A percentile compares a stretch with the other conserved stretches of the same genome.
Conservation (phyloP, 2,888 invertebrate species). For the Caprella mutica region DNA sequence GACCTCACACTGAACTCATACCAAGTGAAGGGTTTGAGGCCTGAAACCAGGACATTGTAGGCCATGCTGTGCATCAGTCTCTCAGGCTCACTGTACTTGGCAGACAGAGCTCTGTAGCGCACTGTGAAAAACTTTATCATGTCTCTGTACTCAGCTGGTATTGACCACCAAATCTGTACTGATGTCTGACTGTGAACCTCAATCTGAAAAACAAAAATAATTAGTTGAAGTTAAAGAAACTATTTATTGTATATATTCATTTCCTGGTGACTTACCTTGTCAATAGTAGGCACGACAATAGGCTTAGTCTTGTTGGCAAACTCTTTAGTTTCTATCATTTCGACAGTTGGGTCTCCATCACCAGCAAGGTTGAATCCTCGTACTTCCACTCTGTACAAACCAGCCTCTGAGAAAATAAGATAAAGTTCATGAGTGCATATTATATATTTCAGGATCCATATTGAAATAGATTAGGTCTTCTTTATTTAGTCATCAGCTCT, state of each 20-base stretch:
- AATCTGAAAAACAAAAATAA: constrained; percentile 37
- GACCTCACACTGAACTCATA: constrained; percentile 60
- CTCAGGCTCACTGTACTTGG: neutral
- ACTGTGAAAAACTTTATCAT: constrained; percentile 45
- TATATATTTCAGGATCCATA: no score
- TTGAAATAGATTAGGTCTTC: no score
- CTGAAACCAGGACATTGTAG: constrained; percentile 47
- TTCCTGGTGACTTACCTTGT: constrained; percentile 5
- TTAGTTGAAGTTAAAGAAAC: neutral
- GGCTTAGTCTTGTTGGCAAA: constrained; percentile 7
- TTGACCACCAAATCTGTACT: constrained; percentile 48
- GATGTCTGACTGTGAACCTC: constrained; percentile 46
- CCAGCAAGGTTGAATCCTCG: constrained; percentile 37
- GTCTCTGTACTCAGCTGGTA: constrained; percentile 36
- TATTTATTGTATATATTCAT: neutral
- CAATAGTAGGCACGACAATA: constrained; percentile 11
- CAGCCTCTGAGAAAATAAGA: constrained; percentile 11
- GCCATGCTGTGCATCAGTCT: constrained; percentile 42
- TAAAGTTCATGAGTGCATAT: neutral
- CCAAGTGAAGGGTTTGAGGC: constrained; percentile 53
- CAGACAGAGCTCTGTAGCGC: constrained; percentile 42
- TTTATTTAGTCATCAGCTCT: no score
- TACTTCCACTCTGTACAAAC: constrained; percentile 39
- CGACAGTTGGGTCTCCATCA: constrained; percentile 37
- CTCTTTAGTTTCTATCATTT: constrained; percentile 37